These are phyloP conservation scores for Hapalemur alaotrensis DNA, from an alignment of 2,797 vertebrate species.

Conservation along the genomic window DNA sequence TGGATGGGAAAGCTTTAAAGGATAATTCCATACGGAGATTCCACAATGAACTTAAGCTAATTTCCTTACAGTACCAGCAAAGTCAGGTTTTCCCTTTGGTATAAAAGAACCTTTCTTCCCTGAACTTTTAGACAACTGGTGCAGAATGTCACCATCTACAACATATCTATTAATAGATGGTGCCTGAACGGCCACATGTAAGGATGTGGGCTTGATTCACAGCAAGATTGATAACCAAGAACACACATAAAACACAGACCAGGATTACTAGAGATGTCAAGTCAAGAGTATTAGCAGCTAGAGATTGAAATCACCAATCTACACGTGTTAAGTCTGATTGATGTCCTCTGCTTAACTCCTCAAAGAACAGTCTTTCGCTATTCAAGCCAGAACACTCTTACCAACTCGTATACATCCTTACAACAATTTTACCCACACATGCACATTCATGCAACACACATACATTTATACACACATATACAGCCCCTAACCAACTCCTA, in stretches of 20 bases:
- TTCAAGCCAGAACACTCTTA: neutral
- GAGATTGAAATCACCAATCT: neutral
- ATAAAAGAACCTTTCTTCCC: neutral
- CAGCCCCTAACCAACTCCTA: neutral
- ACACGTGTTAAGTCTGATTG: neutral
- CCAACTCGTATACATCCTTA: neutral
- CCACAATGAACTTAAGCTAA: neutral
- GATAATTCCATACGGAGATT: neutral
- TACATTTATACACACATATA: neutral
- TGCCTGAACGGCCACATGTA: neutral
- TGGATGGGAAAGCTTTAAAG: neutral
- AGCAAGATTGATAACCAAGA: neutral
- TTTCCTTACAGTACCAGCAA: neutral
- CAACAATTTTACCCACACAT: neutral
- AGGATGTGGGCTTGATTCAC: neutral
- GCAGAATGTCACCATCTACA: neutral
- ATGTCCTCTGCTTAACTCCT: neutral
- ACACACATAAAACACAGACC: neutral
- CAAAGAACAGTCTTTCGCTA: neutral
- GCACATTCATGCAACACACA: neutral
- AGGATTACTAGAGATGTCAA: neutral
- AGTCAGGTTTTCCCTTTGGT: neutral
- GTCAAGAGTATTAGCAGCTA: neutral
- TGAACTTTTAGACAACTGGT: neutral
- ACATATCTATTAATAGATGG: too few species aligned